Evolutionary conservation across 2,113 vertebrate species (phyloP).

Genomic region (Plestiodon gilberti): DNA sequence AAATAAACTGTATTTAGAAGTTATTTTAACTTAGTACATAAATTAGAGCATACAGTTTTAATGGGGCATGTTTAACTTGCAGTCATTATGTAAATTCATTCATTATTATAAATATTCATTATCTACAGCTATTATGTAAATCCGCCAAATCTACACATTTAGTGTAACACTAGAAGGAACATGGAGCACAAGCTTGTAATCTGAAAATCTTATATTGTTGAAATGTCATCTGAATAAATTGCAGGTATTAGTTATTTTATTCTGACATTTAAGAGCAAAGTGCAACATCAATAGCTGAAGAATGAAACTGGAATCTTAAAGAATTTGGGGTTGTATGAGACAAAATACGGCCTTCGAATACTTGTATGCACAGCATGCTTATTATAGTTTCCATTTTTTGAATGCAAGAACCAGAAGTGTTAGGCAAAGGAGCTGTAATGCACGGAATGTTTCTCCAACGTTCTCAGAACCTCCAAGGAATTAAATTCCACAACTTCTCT

Average conservation of each 20-base stretch:
- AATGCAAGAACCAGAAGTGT: background rate
- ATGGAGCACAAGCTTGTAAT: conserved; percentile 44
- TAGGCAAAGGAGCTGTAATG: background rate
- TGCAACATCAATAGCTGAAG: conserved; percentile 52
- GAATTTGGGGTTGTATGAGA: conserved; percentile 1
- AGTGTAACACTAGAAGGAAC: conserved; percentile 11
- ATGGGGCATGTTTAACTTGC: conserved; percentile 68
- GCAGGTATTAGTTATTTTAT: conserved; percentile 71
- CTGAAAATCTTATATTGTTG: conserved; percentile 63
- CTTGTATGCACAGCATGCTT: background rate
- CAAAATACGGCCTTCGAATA: accelerated
- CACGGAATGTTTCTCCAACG: background rate
- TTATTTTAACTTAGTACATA: conserved; percentile 68
- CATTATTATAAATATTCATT: conserved; percentile 75
- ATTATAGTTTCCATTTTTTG: background rate
- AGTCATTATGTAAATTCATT: conserved; percentile 69
- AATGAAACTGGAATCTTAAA: conserved; percentile 41
- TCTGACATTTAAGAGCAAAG: conserved; percentile 67
- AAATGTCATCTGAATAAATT: conserved; percentile 73
- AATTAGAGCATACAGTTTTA: conserved; percentile 69
- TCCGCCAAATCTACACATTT: conserved; percentile 58
- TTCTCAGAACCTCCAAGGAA: background rate
- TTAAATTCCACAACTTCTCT: background rate
- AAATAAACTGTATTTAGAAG: conserved; percentile 62
- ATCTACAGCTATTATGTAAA: conserved; percentile 71